phyloP scores from a whole-genome alignment of 2,797 vertebrate genomes.

The Sebastiscus albofasciatus region DNA sequence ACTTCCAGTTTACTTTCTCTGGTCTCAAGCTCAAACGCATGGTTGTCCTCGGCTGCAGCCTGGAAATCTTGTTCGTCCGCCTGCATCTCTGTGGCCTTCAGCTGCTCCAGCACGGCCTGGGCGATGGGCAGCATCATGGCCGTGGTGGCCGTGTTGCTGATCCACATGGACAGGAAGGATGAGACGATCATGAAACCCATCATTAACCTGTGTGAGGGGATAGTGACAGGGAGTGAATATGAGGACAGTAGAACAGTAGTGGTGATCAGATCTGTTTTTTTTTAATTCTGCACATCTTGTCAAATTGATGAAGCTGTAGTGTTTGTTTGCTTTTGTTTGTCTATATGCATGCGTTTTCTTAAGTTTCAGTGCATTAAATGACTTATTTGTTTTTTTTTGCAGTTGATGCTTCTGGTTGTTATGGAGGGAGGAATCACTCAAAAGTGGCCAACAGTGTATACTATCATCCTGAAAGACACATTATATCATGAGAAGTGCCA shows the following conservation, averaged over 20 bases:
- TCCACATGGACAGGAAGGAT: conserved; percentile 97
- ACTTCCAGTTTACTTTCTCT: conserved; percentile 4
- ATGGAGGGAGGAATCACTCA: no score
- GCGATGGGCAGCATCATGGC: conserved; percentile 98
- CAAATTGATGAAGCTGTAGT: background rate
- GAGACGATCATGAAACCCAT: conserved; percentile 94
- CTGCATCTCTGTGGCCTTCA: conserved; percentile 78
- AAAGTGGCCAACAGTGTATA: no score
- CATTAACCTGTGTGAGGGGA: conserved; percentile 83
- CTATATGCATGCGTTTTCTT: background rate
- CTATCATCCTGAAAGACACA: background rate
- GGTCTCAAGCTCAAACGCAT: conserved; percentile 62
- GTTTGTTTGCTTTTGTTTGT: background rate
- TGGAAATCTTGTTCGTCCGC: conserved; percentile 56
- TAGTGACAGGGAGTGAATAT: background rate
- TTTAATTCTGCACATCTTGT: background rate
- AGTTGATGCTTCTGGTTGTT: background rate
- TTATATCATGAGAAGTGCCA: background rate
- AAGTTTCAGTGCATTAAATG: background rate
- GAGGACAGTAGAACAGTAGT: background rate
- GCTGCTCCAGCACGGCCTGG: conserved; percentile 88
- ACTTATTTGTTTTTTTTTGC: background rate
- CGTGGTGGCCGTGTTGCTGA: conserved; percentile 94
- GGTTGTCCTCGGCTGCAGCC: conserved; percentile 54
- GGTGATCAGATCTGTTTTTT: background rate